Evolutionary conservation across 1,140 invertebrate genomes (phyloP), one percentile per base, ranked within the genome.

Genomic region (Sinella curviseta): DNA sequence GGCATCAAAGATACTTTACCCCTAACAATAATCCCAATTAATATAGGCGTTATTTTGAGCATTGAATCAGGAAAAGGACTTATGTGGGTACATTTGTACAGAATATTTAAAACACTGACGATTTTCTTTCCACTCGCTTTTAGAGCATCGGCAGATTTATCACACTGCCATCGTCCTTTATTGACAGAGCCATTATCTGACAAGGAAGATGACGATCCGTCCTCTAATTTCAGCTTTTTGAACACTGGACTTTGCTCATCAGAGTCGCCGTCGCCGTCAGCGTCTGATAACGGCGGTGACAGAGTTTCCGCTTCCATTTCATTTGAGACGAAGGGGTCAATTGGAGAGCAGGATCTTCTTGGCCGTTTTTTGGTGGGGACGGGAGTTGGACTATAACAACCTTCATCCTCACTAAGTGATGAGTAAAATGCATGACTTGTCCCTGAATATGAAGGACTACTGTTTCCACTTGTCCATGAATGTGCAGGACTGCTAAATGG

Each of bases 111-210:
- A 12, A 77, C 36, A 2, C 26, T 33, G 17, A 76, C 74, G 33
- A 80, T 79, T 34, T 76, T 79, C 48, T 79, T 79, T 28, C 35
- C 73, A 36, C 74, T 79, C 16, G 73, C 14, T 34, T 79, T 79
- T 20, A 48, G 31, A 16, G 26, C 3, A 8, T 60, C 57, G 4
- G 24, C 3, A 26, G 12, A 60, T 60, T 60, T 26, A 17, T 48
- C 39, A 17, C 17, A 8, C 39, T 48, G 39, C 39, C 17, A n/a
- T n/a, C n/a, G n/a, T n/a, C n/a, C n/a, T n/a, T n/a, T n/a, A n/a
- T n/a, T n/a, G n/a, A n/a, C n/a, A n/a, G 8, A 20, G 39, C 39
- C 20, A 12, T 48, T 12, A 16, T 16, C 57, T 60, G 24, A 14
- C 12, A n/a, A 4, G 57, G 8, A 26, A n/a, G 24, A 60, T 4